These are phyloP conservation scores for Sebastes fasciatus DNA, from an alignment of 2,113 vertebrate species.

Conservation along the genomic window DNA sequence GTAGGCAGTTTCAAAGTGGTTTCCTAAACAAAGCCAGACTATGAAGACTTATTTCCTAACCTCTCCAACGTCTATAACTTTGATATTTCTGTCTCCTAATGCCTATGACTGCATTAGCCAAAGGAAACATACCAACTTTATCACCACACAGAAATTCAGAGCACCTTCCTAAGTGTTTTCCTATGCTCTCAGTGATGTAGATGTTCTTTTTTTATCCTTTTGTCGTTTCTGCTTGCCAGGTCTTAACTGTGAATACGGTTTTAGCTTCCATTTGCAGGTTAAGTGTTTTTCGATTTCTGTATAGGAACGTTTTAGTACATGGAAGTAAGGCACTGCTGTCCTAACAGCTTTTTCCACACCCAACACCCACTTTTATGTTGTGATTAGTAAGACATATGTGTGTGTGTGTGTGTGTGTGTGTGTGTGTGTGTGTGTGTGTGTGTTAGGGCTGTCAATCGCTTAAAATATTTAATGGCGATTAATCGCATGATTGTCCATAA, in stretches of 20 bases:
- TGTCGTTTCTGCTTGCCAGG: background rate
- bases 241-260: slow-evolving; percentile 7
- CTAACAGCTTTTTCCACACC: background rate
- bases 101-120: background rate
- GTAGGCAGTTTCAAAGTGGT: background rate
- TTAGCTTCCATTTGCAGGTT: background rate
- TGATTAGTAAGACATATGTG: background rate
- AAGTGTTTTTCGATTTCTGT: background rate
- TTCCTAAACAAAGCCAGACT: slow-evolving; percentile 2
- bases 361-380: background rate
- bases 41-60: background rate
- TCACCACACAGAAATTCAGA: background rate
- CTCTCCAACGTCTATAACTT: background rate
- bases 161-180: background rate
- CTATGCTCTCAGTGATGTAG: background rate
- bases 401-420: too few relatives aligned
- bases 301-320: background rate
- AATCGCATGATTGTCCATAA: too few relatives aligned
- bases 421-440: too few relatives aligned
- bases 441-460: too few relatives aligned
- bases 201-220: background rate
- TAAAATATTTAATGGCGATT: too few relatives aligned
- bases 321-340: background rate
- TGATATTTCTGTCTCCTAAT: background rate
- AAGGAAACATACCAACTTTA: background rate